Evolutionary conservation across 2,113 vertebrate genomes (phyloP), one percentile per base, ranked within the genome.

Genomic region (Pseudopipra pipra): DNA sequence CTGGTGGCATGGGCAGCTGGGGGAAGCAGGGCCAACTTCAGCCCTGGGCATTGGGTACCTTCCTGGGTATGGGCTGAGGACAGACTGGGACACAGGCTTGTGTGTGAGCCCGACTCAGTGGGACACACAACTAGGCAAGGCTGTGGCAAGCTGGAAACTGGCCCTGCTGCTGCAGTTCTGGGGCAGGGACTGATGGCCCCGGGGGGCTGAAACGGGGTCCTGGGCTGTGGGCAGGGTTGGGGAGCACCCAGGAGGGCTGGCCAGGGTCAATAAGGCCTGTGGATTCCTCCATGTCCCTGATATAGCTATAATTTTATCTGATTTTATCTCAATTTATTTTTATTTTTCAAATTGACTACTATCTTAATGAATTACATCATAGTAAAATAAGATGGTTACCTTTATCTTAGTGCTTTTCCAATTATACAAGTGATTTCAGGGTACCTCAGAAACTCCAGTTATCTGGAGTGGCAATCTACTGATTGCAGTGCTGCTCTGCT

Each of bases 61-160:
- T 15, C 43, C 20, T 52, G 58, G 30, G 16, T 37, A 62, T 2
- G 5, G 25, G 4, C 37, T 31, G 43, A 62, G 23, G n/a, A 63
- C 6, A 39, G 37, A 12, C 30, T 61, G 43, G 70, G 18, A 56
- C 6, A 1, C 3, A 14, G 52, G 33, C 19, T 27, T 39, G 9
- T 0, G 0, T 7, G 7, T 27, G 21, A 63, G 35, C 7, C 75
- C 3, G 2, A 10, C 27, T 39, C 27, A 25, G 17, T 5, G 37
- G 12, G 18, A 11, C 15, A 11, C 9, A 7, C 2, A 11, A 6
- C 31, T 24, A 20, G 28, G 17, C 31, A 67, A 41, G n/a, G 15
- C 44, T 63, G 13, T 54, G 59, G 31, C 20, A 23, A 39, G n/a
- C 6, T 82, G 65, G 63, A 73, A 47, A 47, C 12, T 33, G 23